Conservation (phyloP, 1,140 invertebrate species). For the Grapholita molesta region DNA sequence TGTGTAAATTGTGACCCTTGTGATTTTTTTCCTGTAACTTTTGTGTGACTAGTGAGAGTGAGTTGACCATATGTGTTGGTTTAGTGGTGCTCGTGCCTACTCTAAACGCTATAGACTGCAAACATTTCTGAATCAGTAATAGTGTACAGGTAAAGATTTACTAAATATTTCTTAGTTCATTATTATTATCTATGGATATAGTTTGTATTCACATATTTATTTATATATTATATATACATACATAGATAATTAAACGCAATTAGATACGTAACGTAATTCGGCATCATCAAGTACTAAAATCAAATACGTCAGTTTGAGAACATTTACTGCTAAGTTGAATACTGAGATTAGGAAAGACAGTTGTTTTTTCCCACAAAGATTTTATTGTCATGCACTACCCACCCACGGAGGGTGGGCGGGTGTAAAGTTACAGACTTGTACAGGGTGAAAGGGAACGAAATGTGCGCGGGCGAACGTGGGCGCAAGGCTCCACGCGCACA, state of each 20-base stretch:
- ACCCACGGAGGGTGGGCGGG: constrained; percentile 58
- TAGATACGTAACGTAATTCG: no score
- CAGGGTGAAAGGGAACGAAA: constrained; percentile 19
- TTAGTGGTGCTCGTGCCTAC: not conserved
- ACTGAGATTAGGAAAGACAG: not conserved
- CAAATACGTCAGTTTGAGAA: no score
- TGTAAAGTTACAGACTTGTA: constrained; percentile 44
- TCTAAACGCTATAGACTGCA: not conserved
- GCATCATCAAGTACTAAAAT: no score
- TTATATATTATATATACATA: no score
- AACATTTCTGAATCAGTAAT: not conserved
- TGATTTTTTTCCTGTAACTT: not conserved
- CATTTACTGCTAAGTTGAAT: no score
- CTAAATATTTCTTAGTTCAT: no score
- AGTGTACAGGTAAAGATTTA: not conserved
- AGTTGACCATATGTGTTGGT: not conserved
- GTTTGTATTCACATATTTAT: no score
- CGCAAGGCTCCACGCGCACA: constrained; percentile 51
- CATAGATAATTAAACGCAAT: no score
- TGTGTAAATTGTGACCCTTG: not conserved
- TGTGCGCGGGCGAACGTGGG: constrained; percentile 51
- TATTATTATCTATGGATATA: no score
- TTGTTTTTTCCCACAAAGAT: constrained; percentile 37
- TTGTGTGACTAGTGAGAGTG: not conserved
- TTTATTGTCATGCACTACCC: constrained; percentile 42